Percentiles rank a stretch among this genome's conserved stretches.
phyloP scores from a whole-genome alignment of 2,113 vertebrate species.

The Illadopsis cleaveri region DNA sequence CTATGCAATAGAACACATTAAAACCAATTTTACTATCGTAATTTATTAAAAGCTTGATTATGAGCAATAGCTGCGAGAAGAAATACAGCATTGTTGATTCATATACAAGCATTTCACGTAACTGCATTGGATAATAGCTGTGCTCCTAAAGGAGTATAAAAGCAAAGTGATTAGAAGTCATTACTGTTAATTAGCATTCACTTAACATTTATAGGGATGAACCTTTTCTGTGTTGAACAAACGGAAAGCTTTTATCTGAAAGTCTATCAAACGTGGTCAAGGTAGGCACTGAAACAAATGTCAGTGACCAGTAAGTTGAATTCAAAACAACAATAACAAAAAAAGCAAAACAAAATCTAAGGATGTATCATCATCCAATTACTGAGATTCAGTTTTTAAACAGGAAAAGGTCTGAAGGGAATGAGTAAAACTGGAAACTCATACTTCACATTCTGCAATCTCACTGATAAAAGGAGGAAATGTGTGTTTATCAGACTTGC shows the following conservation, averaged over 20 bases:
- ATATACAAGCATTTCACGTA: slow-evolving; percentile 76
- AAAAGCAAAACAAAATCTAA: slow-evolving; percentile 37
- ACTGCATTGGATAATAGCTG: slow-evolving; percentile 77
- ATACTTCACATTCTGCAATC: slow-evolving; percentile 82
- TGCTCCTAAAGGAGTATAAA: slow-evolving; percentile 76
- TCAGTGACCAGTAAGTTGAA: slow-evolving; percentile 62
- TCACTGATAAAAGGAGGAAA: slow-evolving; percentile 87
- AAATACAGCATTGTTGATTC: slow-evolving; percentile 75
- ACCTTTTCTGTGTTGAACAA: slow-evolving; percentile 60
- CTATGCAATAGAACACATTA: slow-evolving; percentile 65
- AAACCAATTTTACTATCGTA: slow-evolving; percentile 69
- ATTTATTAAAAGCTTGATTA: slow-evolving; percentile 76
- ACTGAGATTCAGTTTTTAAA: slow-evolving; percentile 77
- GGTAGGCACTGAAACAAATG: slow-evolving; percentile 65
- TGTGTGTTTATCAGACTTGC: slow-evolving; percentile 89
- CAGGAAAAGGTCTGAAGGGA: slow-evolving; percentile 81
- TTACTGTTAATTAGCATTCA: slow-evolving; percentile 81
- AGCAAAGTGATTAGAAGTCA: slow-evolving; percentile 80
- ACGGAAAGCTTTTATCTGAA: slow-evolving; percentile 73
- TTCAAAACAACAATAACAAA: slow-evolving; percentile 57
- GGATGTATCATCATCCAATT: slow-evolving; percentile 78
- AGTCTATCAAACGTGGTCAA: slow-evolving; percentile 67
- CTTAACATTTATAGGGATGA: slow-evolving; percentile 74
- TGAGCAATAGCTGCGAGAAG: slow-evolving; percentile 66
- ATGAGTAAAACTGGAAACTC: slow-evolving; percentile 79